A percentile compares a stretch with the other conserved stretches of the same genome.
Evolutionary conservation across 1,140 invertebrate species (phyloP).

Genomic region (Panulirus ornatus): DNA sequence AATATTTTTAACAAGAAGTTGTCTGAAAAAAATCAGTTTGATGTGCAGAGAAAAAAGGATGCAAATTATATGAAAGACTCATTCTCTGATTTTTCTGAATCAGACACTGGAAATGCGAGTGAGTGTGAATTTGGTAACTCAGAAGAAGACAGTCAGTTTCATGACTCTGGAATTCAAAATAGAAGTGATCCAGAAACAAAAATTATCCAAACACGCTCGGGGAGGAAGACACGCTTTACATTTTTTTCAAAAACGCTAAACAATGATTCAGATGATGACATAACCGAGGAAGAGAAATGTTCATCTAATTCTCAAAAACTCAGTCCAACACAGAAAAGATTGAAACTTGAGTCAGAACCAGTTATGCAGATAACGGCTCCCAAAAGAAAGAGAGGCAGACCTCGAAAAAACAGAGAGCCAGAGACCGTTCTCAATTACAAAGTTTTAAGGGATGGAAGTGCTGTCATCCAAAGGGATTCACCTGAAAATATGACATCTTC

Average conservation of each 20-base stretch:
- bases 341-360: slow-evolving; percentile 5
- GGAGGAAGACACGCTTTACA: slow-evolving; percentile 51
- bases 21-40: background rate
- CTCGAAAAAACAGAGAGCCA: slow-evolving; percentile 10
- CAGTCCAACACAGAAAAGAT: background rate
- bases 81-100: background rate
- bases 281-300: background rate
- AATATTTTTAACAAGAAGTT: background rate
- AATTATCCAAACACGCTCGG: slow-evolving; percentile 53
- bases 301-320: background rate
- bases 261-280: slow-evolving; percentile 40
- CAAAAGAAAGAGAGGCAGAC: slow-evolving; percentile 30
- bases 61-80: background rate
- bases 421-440: background rate
- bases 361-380: too few relatives aligned
- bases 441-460: background rate
- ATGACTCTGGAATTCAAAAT: background rate
- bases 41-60: background rate
- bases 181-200: slow-evolving; percentile 34
- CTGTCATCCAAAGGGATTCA: background rate
- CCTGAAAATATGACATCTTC: background rate
- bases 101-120: background rate
- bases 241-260: slow-evolving; percentile 53
- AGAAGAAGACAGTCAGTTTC: background rate
- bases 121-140: background rate